phyloP scores from a whole-genome alignment of 2,113 vertebrate species.

The Pelmatolapia mariae region DNA sequence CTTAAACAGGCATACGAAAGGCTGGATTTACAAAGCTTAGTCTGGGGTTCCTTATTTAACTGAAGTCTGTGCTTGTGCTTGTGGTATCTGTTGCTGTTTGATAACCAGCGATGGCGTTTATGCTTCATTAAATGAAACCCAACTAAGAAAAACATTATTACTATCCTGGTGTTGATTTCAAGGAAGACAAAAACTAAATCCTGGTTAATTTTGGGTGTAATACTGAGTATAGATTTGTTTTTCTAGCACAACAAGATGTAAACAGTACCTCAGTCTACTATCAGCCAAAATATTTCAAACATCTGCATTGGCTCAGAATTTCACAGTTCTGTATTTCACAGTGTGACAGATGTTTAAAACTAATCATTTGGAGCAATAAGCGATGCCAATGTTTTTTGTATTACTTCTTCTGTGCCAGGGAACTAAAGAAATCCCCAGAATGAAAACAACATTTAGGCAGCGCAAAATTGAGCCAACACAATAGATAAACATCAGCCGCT shows the following conservation, averaged over 20 bases:
- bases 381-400: background rate
- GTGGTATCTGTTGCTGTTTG: background rate
- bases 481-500: background rate
- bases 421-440: background rate
- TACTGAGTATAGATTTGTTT: background rate
- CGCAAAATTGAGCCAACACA: background rate
- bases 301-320: background rate
- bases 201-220: background rate
- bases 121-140: background rate
- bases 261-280: background rate
- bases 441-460: background rate
- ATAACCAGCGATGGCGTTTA: fast-evolving
- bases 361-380: background rate
- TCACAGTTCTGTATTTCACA: background rate
- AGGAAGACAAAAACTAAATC: background rate
- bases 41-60: background rate
- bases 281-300: background rate
- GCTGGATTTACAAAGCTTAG: background rate
- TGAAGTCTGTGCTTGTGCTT: background rate
- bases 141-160: background rate
- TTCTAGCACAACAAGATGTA: background rate
- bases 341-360: background rate
- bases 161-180: background rate
- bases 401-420: background rate
- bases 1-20: background rate